Conservation (phyloP, 2,113 vertebrate species). For the Agapornis roseicollis region DNA sequence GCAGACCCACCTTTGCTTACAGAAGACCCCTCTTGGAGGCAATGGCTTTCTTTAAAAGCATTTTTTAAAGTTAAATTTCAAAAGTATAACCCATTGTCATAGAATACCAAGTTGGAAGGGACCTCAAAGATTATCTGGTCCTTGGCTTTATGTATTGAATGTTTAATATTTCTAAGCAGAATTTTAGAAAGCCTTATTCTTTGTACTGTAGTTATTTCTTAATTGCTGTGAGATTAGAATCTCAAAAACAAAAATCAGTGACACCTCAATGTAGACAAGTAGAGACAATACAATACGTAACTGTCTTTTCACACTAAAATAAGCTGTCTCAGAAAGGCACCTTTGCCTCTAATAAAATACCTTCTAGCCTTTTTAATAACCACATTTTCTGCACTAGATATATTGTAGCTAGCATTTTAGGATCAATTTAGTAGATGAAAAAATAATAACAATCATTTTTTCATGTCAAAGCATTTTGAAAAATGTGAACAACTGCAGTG, state of each 20-base stretch:
- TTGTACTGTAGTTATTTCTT: not conserved
- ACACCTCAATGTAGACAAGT: not conserved
- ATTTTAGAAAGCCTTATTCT: not conserved
- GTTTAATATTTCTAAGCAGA: not conserved
- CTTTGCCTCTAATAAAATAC: not conserved
- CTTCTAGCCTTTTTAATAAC: slow-evolving; percentile 3
- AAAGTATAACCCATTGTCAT: not conserved
- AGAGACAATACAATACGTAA: not conserved
- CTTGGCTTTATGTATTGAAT: not conserved
- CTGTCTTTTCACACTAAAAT: not conserved
- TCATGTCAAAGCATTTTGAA: not conserved
- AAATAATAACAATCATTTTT: slow-evolving; percentile 9
- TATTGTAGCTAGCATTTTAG: not conserved
- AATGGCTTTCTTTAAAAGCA: not conserved
- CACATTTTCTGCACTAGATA: not conserved
- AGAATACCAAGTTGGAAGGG: not conserved
- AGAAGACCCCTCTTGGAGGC: not conserved
- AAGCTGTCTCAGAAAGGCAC: not conserved
- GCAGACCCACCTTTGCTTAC: not conserved
- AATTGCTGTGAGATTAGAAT: not conserved
- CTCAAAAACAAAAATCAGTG: not conserved
- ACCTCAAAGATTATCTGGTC: not conserved
- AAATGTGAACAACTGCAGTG: not conserved
- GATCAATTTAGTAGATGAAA: slow-evolving; percentile 3
- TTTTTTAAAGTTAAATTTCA: not conserved